A percentile compares a stretch with the other conserved stretches of the same genome.
phyloP scores from a whole-genome alignment of 64 coral and sea anemone genomes.

The Stichodactyla mertensii region DNA sequence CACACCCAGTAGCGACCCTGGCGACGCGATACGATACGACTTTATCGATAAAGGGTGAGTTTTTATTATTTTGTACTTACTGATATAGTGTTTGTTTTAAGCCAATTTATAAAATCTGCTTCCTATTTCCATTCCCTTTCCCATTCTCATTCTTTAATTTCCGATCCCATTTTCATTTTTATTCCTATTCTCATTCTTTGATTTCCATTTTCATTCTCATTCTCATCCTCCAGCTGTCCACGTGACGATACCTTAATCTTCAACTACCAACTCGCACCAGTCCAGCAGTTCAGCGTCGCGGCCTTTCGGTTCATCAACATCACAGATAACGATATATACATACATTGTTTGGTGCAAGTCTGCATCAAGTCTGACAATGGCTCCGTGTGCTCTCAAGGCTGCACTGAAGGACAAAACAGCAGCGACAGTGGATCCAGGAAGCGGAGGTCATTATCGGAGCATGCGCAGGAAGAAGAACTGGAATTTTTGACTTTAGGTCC shows the following conservation, averaged over 20 bases:
- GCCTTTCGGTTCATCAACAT: constrained; percentile 62
- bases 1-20: constrained; percentile 44
- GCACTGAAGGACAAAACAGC: background rate
- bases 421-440: constrained; percentile 9
- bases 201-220: no score
- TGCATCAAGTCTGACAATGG: constrained; percentile 56
- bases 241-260: constrained; percentile 50
- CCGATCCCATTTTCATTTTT: background rate
- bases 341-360: constrained; percentile 64
- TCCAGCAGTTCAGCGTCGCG: constrained; percentile 50
- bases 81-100: background rate
- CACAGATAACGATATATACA: constrained; percentile 22
- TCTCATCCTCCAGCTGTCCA: constrained; percentile 29
- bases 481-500: constrained; percentile 12
- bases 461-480: background rate
- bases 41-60: constrained; percentile 78
- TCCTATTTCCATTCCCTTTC: no score
- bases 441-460: background rate
- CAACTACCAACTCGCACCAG: constrained; percentile 39
- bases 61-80: background rate
- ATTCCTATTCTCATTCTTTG: background rate
- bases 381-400: constrained; percentile 62
- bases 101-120: no score
- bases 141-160: no score
- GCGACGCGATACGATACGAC: constrained; percentile 24